Evolutionary conservation across 2,888 invertebrate genomes (phyloP), one percentile per base, ranked within the genome.

Genomic region (Apomyelois bistriatella): DNA sequence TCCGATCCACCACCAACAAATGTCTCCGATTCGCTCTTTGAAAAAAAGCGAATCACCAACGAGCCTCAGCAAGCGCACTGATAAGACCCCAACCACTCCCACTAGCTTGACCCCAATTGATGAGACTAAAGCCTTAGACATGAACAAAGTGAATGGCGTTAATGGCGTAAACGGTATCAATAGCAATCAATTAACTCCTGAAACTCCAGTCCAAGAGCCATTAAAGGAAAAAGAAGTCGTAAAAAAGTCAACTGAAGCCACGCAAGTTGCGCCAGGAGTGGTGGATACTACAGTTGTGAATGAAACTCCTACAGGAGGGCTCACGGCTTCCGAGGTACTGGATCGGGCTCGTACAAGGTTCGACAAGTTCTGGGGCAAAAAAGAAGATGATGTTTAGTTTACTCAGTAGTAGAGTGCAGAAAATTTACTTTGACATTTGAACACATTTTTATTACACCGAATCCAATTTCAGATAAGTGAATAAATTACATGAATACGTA

Each of bases 321-420:
- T 93, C 41, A 89, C 93, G 48, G 94, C 95, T 36, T 91, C 94
- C 53, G 95, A 95, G 74, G 95, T 95, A 58, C 89, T 96, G 61
- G 95, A 96, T 76, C 93, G 94, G 78, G 96, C 96, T 67, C 94
- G 95, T 66, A 94, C 94, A 79, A 94, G 95, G 67, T 96, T 96
- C 76, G 96, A 96, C 82, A 94, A 95, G 73, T 96, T 96, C 82
- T 96, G 96, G 96, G 94, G 95, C 61, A 94, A 94, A 70, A 93
- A 90, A 67, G 92, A 92, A 65, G 92, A 92, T 64, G 92, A 90
- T 70, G 93, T 90, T 65, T 90, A 89, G 71, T 73, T 59, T 58
- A 58, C 56, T 54, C 35, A 17, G 58, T 59, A 43, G 60, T 62
- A 68, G 53, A 53, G 57, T 52, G 37, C 32, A 13, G 9, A 16